Percentiles rank a stretch among this genome's conserved stretches.
Evolutionary conservation across 2,797 vertebrate genomes (phyloP).

Genomic region (Hippocampus kuda): DNA sequence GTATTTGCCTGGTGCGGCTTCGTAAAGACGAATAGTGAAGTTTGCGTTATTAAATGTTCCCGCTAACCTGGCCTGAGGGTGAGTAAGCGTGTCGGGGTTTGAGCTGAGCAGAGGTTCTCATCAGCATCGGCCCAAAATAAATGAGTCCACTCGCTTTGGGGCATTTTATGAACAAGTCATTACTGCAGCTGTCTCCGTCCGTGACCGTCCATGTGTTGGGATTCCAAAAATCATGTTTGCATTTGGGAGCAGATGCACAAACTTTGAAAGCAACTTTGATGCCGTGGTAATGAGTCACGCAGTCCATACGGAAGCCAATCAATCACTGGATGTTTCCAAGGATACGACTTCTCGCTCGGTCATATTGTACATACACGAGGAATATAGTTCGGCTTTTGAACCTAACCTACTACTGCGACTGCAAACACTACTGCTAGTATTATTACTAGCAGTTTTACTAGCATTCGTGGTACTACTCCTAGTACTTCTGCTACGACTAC

Average conservation of each 20-base stretch:
- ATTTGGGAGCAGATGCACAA: not conserved
- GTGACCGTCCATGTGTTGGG: not conserved
- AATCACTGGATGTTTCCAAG: not conserved
- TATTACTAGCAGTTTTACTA: no score
- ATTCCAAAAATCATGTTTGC: not conserved
- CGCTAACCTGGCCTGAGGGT: not conserved
- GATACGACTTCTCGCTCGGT: not conserved
- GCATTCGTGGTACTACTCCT: no score
- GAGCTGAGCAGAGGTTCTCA: conserved; percentile 1
- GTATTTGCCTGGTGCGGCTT: not conserved
- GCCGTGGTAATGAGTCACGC: not conserved
- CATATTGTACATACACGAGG: not conserved
- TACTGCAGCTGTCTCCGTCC: not conserved
- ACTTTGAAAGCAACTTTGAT: not conserved
- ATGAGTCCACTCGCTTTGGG: conserved; percentile 1
- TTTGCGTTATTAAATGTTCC: conserved; percentile 1
- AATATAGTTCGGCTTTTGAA: not conserved
- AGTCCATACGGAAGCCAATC: not conserved
- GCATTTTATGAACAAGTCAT: conserved; percentile 4
- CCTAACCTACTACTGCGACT: no score
- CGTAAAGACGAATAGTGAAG: conserved; percentile 4
- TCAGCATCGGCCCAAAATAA: conserved; percentile 1
- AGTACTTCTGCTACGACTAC: no score
- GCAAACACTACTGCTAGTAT: no score
- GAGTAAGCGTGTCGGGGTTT: not conserved